Evolutionary conservation across 2,113 vertebrate genomes (phyloP).

Genomic region (Ptilonorhynchus violaceus): DNA sequence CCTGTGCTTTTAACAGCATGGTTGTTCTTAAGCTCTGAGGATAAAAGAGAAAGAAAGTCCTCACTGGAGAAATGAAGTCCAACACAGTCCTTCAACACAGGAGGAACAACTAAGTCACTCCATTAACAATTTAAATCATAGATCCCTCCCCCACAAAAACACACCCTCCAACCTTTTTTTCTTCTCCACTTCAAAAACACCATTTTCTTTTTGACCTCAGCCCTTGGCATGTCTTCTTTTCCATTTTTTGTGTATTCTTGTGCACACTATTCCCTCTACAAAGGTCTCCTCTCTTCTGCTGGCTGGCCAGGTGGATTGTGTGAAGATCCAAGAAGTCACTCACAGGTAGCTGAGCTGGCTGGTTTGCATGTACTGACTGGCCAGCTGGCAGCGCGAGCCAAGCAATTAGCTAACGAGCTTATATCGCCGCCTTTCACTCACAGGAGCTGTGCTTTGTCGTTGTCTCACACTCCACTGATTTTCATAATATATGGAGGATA

Average conservation of each 20-base stretch:
- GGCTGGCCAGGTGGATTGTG: not conserved
- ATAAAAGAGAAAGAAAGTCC: not conserved
- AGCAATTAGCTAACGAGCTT: constrained; percentile 52
- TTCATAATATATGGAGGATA: constrained; percentile 14
- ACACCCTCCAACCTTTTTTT: not conserved
- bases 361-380: not conserved
- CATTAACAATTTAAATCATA: not conserved
- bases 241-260: not conserved
- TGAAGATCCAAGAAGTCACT: not conserved
- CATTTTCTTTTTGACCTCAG: not conserved
- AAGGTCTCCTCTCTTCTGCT: not conserved
- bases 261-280: not conserved
- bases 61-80: not conserved
- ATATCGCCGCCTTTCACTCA: not conserved
- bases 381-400: constrained; percentile 9
- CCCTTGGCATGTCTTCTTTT: not conserved
- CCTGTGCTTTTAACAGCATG: not conserved
- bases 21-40: not conserved
- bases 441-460: not conserved
- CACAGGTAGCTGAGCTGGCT: constrained; percentile 24
- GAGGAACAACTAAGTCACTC: not conserved
- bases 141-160: not conserved
- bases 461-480: not conserved
- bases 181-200: not conserved
- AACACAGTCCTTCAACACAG: not conserved